A percentile compares a stretch with the other conserved stretches of the same genome.
These are phyloP conservation scores for Clarias pachynema DNA, from an alignment of 2,797 vertebrate genomes.

Conservation along the genomic window DNA sequence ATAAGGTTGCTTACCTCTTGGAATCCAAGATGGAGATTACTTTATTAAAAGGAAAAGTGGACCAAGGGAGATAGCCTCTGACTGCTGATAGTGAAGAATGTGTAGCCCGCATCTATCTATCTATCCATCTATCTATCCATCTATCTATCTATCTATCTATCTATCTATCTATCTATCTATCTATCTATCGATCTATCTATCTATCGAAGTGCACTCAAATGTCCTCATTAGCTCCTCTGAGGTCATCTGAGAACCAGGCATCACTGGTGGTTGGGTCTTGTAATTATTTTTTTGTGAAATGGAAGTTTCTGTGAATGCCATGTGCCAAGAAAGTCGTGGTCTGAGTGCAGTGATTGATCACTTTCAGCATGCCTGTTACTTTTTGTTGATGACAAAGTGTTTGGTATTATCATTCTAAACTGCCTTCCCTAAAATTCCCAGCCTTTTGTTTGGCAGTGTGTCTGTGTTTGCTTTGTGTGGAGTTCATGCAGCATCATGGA, in stretches of 20 bases:
- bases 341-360: background rate
- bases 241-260: background rate
- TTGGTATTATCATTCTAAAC: background rate
- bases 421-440: background rate
- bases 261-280: background rate
- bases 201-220: no score
- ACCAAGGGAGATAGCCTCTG: background rate
- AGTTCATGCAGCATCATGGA: background rate
- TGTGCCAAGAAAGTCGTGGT: background rate
- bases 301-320: background rate
- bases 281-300: background rate
- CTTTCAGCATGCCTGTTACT: background rate
- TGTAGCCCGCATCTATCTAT: background rate
- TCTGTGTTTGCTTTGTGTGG: background rate
- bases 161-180: no score
- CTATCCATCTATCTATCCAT: no score
- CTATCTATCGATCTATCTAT: no score
- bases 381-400: background rate
- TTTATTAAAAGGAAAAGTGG: slow-evolving; percentile 33
- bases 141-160: no score
- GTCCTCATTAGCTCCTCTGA: background rate
- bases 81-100: background rate
- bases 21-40: slow-evolving; percentile 21
- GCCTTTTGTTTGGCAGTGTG: background rate
- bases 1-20: slow-evolving; percentile 29